Percentiles rank a stretch among this genome's conserved stretches.
phyloP scores from a whole-genome alignment of 2,888 invertebrate species.

The Rosalia funebris region DNA sequence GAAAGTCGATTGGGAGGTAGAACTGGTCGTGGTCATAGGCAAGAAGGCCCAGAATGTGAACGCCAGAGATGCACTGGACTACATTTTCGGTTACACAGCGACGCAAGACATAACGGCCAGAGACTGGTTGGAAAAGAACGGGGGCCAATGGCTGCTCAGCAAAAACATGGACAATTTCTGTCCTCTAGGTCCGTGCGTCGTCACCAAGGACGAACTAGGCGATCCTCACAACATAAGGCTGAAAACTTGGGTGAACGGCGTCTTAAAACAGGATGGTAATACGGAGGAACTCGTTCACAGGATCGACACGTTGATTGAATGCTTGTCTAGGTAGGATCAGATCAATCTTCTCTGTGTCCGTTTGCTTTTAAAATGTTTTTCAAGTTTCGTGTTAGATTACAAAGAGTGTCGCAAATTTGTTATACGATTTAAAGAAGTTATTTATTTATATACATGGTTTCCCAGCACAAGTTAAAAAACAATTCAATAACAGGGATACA shows the following conservation, averaged over 20 bases:
- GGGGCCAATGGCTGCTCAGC: conserved; percentile 73
- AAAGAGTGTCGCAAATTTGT: too few species aligned
- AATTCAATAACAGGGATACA: too few species aligned
- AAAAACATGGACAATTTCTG: conserved; percentile 88
- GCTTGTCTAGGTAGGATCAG: conserved; percentile 72
- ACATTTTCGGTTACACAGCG: conserved; percentile 83
- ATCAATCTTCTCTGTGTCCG: too few species aligned
- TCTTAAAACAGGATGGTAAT: conserved; percentile 78
- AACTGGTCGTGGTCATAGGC: conserved; percentile 83
- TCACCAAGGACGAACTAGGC: conserved; percentile 75
- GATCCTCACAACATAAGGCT: conserved; percentile 78
- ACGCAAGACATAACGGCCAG: conserved; percentile 87
- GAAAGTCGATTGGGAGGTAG: conserved; percentile 89
- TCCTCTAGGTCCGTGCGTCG: conserved; percentile 84
- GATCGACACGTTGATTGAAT: conserved; percentile 78
- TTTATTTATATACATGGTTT: too few species aligned
- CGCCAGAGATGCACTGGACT: conserved; percentile 73
- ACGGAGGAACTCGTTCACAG: conserved; percentile 81
- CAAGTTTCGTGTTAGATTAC: too few species aligned
- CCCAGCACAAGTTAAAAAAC: too few species aligned
- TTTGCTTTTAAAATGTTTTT: too few species aligned
- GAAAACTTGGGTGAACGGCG: conserved; percentile 79
- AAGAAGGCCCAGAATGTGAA: conserved; percentile 75
- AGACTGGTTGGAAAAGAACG: conserved; percentile 85
- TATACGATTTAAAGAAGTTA: too few species aligned